Evolutionary conservation across 1,140 invertebrate genomes (phyloP).

Genomic region (Mamestra configurata): DNA sequence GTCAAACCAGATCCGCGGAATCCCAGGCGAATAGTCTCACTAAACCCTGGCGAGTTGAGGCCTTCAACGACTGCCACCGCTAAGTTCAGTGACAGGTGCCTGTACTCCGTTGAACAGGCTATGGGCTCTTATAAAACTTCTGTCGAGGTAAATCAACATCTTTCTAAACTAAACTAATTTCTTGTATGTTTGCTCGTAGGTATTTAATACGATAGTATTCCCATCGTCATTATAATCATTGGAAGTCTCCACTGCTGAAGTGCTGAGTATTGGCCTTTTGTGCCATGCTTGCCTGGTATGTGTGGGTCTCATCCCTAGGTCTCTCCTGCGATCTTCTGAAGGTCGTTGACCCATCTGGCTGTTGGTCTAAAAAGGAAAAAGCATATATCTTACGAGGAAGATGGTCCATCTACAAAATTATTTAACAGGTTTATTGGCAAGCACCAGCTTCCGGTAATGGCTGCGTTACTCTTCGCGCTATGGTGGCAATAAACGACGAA

Average conservation of each 20-base stretch:
- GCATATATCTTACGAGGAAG: background rate
- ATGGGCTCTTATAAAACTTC: constrained; percentile 66
- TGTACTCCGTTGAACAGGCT: constrained; percentile 78
- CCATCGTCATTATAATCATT: no score
- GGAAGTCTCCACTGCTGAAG: no score
- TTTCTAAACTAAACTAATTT: background rate
- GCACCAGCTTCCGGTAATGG: constrained; percentile 76
- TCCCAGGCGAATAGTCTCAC: constrained; percentile 65
- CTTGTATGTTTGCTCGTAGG: no score
- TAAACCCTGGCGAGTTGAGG: constrained; percentile 73
- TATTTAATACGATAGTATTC: no score
- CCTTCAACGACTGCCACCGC: constrained; percentile 64
- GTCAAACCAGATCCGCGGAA: constrained; percentile 73
- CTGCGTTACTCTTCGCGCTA: constrained; percentile 77
- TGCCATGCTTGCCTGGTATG: no score
- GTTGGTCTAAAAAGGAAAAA: no score
- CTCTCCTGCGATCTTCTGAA: no score
- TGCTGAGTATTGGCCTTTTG: no score
- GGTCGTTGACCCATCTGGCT: no score
- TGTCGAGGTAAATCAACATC: constrained; percentile 68
- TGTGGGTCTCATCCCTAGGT: no score
- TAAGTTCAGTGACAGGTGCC: constrained; percentile 77
- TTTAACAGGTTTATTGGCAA: constrained; percentile 78
- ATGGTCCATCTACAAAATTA: background rate
- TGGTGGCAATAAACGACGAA: constrained; percentile 79